phyloP scores from a whole-genome alignment of 2,797 vertebrate genomes.

The Margarornis squamiger region DNA sequence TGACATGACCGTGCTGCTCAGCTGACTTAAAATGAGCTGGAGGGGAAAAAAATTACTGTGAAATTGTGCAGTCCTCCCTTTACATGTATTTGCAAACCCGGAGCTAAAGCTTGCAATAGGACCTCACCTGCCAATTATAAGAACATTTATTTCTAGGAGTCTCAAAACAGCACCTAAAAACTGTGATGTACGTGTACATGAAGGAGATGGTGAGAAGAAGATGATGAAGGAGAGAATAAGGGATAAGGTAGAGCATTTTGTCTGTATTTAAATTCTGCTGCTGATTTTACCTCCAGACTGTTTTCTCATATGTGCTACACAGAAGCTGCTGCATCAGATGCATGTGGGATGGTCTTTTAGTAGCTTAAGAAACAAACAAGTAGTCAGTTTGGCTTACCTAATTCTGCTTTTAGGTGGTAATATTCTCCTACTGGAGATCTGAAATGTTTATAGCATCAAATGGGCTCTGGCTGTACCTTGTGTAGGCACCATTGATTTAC shows the following conservation, averaged over 20 bases:
- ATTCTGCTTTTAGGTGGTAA: neutral
- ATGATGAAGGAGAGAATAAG: neutral
- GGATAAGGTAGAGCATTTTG: neutral
- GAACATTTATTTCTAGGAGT: neutral
- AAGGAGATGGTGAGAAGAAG: neutral
- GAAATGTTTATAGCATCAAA: neutral
- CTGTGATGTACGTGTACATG: neutral
- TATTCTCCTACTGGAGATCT: neutral
- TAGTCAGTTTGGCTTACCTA: neutral
- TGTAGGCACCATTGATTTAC: neutral
- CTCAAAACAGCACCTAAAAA: neutral
- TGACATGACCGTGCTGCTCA: neutral
- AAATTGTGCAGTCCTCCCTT: neutral
- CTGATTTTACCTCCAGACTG: neutral
- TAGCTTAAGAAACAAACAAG: neutral
- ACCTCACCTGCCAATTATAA: neutral
- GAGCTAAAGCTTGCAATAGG: neutral
- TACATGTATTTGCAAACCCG: neutral
- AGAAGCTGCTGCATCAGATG: neutral
- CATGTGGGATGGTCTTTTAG: neutral
- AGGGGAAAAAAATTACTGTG: neutral
- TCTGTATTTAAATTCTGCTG: neutral
- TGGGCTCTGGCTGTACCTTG: neutral
- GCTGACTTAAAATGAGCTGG: neutral
- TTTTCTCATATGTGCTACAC: neutral